Evolutionary conservation across 1,140 invertebrate species (phyloP).

Genomic region (Scylla paramamosain): DNA sequence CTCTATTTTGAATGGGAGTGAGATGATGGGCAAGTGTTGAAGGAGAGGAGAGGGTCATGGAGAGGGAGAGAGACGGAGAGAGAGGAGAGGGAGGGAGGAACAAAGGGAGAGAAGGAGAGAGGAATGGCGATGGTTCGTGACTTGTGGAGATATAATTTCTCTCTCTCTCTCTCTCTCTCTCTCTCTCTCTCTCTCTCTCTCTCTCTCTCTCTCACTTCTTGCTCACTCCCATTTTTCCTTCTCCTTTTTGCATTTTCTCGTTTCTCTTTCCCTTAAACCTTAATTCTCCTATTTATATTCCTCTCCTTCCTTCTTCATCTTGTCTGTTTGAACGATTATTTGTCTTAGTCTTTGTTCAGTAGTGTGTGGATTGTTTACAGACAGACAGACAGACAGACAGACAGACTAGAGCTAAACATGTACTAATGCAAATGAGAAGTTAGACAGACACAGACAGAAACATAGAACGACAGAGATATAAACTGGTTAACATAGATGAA

Average conservation of each 20-base stretch:
- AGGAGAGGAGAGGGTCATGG: not conserved
- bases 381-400: not conserved
- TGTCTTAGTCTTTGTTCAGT: not conserved
- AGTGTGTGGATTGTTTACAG: not conserved
- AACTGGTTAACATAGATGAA: not conserved
- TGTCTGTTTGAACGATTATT: not conserved
- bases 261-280: not conserved
- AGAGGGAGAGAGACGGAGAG: not conserved
- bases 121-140: slow-evolving; percentile 2
- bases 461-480: not conserved
- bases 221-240: not conserved
- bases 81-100: slow-evolving; percentile 29
- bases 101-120: slow-evolving; percentile 28
- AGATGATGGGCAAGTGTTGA: not conserved
- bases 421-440: no score
- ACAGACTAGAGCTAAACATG: no score
- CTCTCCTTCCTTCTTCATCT: not conserved
- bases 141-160: not conserved
- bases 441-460: no score
- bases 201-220: not conserved
- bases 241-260: not conserved
- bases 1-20: not conserved
- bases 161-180: not conserved
- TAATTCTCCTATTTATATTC: not conserved
- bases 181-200: not conserved